Conservation (phyloP, 2,797 vertebrate species). For the Trematomus bernacchii region DNA sequence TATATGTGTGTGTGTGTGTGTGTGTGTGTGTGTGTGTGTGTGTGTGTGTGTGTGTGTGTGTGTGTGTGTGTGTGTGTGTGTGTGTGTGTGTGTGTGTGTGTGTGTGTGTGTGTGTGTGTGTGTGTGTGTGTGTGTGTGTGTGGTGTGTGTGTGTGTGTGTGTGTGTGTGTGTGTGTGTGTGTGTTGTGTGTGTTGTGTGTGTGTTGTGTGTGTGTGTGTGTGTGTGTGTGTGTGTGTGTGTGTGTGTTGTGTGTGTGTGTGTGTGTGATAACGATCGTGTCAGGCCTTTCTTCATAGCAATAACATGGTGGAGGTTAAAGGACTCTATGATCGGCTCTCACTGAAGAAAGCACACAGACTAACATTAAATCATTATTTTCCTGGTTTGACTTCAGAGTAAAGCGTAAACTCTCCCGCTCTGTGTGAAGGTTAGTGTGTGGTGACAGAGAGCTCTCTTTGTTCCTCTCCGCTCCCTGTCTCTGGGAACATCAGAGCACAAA, state of each 20-base stretch:
- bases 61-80: background rate
- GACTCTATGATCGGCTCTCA: constrained; percentile 30
- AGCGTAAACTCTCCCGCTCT: constrained; percentile 2
- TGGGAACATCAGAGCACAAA: constrained; percentile 4
- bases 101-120: background rate
- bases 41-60: background rate
- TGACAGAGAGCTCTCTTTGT: constrained; percentile 33
- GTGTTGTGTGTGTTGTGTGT: background rate
- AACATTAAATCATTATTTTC: constrained; percentile 5
- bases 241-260: constrained; percentile 2
- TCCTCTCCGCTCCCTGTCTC: constrained; percentile 9
- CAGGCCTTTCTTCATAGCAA: constrained; percentile 11
- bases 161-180: background rate
- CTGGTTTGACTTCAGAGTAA: constrained; percentile 8
- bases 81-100: background rate
- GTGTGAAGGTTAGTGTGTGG: constrained; percentile 26
- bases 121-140: background rate
- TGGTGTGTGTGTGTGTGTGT: background rate
- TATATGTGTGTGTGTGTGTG: background rate
- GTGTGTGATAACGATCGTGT: constrained; percentile 28
- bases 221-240: background rate
- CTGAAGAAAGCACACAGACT: background rate
- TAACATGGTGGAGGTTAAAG: constrained; percentile 47
- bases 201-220: background rate
- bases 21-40: background rate